Percentiles rank a stretch among this genome's conserved stretches.
These are phyloP conservation scores for Lucinisca nassula DNA, from an alignment of 2,888 invertebrate species.

Conservation along the genomic window DNA sequence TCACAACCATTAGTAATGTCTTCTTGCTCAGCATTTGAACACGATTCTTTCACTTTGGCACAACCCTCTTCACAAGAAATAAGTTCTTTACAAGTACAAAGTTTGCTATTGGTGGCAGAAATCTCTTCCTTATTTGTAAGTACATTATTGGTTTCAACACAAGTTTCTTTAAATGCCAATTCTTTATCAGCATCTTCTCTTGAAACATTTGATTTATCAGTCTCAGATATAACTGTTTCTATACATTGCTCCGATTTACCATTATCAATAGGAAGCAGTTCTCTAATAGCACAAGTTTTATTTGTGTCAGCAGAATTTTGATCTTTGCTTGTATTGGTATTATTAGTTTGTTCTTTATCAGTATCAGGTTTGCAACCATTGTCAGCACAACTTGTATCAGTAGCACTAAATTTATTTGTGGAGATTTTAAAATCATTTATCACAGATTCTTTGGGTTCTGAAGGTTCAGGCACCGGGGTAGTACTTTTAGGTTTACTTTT, in stretches of 20 bases:
- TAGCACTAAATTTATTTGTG: conserved; percentile 60
- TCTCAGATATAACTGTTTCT: conserved; percentile 1
- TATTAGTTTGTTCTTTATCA: background rate
- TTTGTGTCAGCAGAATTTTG: background rate
- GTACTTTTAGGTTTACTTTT: conserved; percentile 32
- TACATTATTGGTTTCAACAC: too few relatives aligned
- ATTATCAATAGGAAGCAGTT: background rate
- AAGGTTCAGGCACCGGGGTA: conserved; percentile 14
- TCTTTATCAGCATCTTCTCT: conserved; percentile 15
- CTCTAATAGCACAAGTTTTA: background rate
- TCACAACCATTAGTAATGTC: background rate
- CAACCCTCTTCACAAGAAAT: background rate
- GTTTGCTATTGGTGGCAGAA: background rate
- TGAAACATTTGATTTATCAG: conserved; percentile 14
- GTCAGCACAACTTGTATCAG: background rate
- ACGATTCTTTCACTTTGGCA: background rate
- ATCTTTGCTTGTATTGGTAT: background rate
- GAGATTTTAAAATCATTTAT: conserved; percentile 47
- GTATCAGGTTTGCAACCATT: background rate
- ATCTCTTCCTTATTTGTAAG: background rate
- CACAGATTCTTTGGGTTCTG: conserved; percentile 64
- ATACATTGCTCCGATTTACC: background rate
- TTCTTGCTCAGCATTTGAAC: background rate
- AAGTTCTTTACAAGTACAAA: conserved; percentile 27
- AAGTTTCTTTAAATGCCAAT: too few relatives aligned